phyloP scores from a whole-genome alignment of 2,797 vertebrate genomes.

The Halcyon badia region DNA sequence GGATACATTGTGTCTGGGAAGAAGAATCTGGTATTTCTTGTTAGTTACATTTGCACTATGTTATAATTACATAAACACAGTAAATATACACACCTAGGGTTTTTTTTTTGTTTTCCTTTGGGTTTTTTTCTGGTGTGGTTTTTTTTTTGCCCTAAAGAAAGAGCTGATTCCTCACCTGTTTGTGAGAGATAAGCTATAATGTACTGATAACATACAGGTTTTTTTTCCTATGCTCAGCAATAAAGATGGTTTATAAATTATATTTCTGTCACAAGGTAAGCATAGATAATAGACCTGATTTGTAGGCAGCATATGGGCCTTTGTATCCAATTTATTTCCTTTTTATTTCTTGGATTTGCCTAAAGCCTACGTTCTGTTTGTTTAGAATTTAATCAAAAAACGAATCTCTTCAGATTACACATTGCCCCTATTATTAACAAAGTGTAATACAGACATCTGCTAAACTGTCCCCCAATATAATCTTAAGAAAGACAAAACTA shows the following conservation, averaged over 20 bases:
- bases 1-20: not conserved
- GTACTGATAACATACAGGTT: conserved; percentile 45
- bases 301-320: conserved; percentile 68
- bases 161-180: conserved; percentile 42
- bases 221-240: conserved; percentile 71
- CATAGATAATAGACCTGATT: conserved; percentile 76
- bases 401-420: conserved; percentile 8
- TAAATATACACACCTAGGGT: not conserved
- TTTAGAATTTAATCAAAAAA: conserved; percentile 49
- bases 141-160: not conserved
- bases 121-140: not conserved
- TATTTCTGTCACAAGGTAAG: conserved; percentile 70
- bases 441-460: conserved; percentile 68
- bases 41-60: not conserved
- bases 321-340: conserved; percentile 47
- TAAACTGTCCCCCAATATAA: conserved; percentile 37
- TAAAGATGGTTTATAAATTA: conserved; percentile 55
- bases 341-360: conserved; percentile 60
- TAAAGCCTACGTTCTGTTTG: conserved; percentile 46
- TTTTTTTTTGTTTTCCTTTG: not conserved
- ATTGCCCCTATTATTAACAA: conserved; percentile 57
- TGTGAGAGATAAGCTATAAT: conserved; percentile 55
- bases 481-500: conserved; percentile 47
- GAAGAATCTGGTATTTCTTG: not conserved
- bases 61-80: conserved; percentile 6